A percentile compares a stretch with the other conserved stretches of the same genome.
These are phyloP conservation scores for Miichthys miiuy DNA, from an alignment of 2,797 vertebrate species.

Conservation along the genomic window DNA sequence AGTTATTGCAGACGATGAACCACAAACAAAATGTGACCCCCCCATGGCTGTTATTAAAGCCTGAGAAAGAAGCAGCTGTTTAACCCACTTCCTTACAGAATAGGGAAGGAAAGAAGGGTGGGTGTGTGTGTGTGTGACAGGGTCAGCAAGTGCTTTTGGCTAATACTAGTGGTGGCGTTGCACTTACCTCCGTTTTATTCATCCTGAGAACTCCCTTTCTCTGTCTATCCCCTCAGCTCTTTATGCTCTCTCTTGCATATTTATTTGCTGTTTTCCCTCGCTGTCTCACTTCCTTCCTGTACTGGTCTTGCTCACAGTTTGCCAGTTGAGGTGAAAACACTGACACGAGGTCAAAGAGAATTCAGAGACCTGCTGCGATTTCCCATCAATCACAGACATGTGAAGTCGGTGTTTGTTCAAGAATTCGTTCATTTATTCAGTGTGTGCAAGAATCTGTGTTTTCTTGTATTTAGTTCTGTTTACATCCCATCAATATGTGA, in stretches of 20 bases:
- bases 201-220: constrained; percentile 49
- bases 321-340: constrained; percentile 1
- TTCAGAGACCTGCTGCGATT: constrained; percentile 15
- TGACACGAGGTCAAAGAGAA: constrained; percentile 31
- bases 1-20: not conserved
- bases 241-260: constrained; percentile 54
- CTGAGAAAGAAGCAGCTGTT: not conserved
- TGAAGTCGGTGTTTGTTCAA: not conserved
- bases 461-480: not conserved
- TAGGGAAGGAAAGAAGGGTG: not conserved
- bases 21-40: not conserved
- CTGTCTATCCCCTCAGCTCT: constrained; percentile 8
- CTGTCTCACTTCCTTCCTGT: constrained; percentile 60
- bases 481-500: not conserved
- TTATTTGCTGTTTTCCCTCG: constrained; percentile 47
- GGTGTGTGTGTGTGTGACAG: constrained; percentile 1
- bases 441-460: too few relatives aligned
- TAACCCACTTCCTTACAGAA: not conserved
- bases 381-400: constrained; percentile 5
- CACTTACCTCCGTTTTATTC: constrained; percentile 69
- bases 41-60: not conserved
- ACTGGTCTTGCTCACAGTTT: not conserved
- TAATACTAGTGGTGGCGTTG: constrained; percentile 39
- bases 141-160: constrained; percentile 68
- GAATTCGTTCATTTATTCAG: not conserved